phyloP scores from a whole-genome alignment of 2,888 invertebrate genomes.

The Zeuzera pyrina region DNA sequence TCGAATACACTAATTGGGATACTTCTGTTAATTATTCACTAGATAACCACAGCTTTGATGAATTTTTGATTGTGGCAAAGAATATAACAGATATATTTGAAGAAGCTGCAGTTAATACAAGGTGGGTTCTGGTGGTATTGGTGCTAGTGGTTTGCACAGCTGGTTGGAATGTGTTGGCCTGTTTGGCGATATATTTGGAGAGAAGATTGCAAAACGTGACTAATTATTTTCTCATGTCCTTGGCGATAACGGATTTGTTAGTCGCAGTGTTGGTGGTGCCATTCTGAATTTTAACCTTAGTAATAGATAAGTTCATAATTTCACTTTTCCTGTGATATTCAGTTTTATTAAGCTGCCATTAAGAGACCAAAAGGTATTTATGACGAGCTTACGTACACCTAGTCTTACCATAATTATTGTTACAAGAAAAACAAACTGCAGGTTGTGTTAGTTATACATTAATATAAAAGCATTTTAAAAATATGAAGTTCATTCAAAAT shows the following conservation, averaged over 20 bases:
- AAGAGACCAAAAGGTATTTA: too few species aligned
- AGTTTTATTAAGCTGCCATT: too few species aligned
- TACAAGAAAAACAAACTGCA: too few species aligned
- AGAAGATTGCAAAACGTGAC: slow-evolving; percentile 95
- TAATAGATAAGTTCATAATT: slow-evolving; percentile 77
- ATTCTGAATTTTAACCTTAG: slow-evolving; percentile 86
- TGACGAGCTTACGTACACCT: too few species aligned
- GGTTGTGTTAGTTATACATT: too few species aligned
- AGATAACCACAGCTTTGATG: slow-evolving; percentile 16
- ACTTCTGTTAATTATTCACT: slow-evolving; percentile 22
- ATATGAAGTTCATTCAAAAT: too few species aligned
- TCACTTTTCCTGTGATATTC: too few species aligned
- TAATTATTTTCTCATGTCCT: slow-evolving; percentile 96
- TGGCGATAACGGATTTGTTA: slow-evolving; percentile 95
- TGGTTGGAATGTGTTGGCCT: slow-evolving; percentile 94
- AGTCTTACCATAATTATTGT: too few species aligned
- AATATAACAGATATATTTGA: slow-evolving; percentile 21
- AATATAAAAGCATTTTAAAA: too few species aligned
- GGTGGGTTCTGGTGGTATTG: slow-evolving; percentile 87
- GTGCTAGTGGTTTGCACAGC: slow-evolving; percentile 88
- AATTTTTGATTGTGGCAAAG: slow-evolving; percentile 28
- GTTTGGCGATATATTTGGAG: slow-evolving; percentile 93
- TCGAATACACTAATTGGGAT: slow-evolving; percentile 24
- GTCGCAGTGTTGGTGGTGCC: slow-evolving; percentile 98
- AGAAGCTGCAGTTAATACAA: slow-evolving; percentile 70